Base-by-base conservation (phyloP, 2,888 invertebrate species). In the Cryptocephalus primarius region DNA sequence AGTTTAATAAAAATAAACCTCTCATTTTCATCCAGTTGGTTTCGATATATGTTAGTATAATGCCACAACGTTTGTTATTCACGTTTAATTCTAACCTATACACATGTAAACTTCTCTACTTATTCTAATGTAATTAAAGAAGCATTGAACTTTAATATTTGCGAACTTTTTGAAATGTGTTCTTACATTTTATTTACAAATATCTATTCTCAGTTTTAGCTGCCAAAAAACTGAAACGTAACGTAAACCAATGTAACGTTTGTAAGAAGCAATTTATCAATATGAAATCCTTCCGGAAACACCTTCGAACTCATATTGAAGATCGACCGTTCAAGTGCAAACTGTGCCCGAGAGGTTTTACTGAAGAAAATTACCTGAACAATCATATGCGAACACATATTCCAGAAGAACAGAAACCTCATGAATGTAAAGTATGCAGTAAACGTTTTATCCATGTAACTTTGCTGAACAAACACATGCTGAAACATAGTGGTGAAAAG, bases 381-480 rank as follows among this genome's bases (percentile, higher is more conserved):
- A 71, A 71, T 56, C 71, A 71, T 48, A 70, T 71, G 71, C 52
- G 60, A 12, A 60, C 58, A 8, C 60, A 60, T 46, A 46, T 60
- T 8, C 70, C 70, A 4, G 71, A 71, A 33, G 71, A 70, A 39
- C 67, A 71, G 46, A 75, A 74, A 52, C 72, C 72, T 0, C 72
- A 72, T 51, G 69, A 69, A 49, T 75, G 74, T 53, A 60, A 66
- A 44, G 61, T 70, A 10, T 75, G 74, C 51, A 66, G 69, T 43
- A 71, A 70, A 54, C 61, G 71, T 6, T 74, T 73, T 58, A 69
- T 73, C 12, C 73, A 74, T 49, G 62, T 64, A 33, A 70, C 72
- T 8, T 59, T 72, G 49, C 55, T 73, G 22, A 70, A 63, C 40
- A 74, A 74, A 49, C 74, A 74, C 55, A 61, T 69, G 57, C 60